These are phyloP conservation scores for Hippocampus guttulatus DNA, from an alignment of 2,113 vertebrate species.

Conservation along the genomic window DNA sequence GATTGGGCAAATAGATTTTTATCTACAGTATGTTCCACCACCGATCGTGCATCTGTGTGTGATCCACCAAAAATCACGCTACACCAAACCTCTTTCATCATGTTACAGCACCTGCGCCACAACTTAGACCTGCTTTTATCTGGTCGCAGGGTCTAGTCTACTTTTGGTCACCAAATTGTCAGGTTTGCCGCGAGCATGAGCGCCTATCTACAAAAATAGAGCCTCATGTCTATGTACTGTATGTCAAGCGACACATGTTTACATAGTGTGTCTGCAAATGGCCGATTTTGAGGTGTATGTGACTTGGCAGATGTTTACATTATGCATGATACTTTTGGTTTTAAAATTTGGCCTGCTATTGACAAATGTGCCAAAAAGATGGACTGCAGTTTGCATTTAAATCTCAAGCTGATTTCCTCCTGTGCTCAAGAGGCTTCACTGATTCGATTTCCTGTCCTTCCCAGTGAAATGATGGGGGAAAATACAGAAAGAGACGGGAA, in stretches of 20 bases:
- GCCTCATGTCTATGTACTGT: background rate
- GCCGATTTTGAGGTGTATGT: background rate
- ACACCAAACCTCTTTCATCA: too few relatives aligned
- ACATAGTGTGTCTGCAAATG: too few relatives aligned
- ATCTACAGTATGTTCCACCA: too few relatives aligned
- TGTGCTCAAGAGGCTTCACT: conserved; percentile 15
- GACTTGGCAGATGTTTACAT: background rate
- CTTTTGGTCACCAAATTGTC: too few relatives aligned
- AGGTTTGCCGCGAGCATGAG: too few relatives aligned
- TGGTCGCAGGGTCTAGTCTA: too few relatives aligned
- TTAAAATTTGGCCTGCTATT: conserved; percentile 8
- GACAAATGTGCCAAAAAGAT: conserved; percentile 13
- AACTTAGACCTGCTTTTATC: too few relatives aligned
- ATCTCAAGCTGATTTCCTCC: conserved; percentile 17
- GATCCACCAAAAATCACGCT: too few relatives aligned
- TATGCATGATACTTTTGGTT: background rate
- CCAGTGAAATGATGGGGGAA: conserved; percentile 7
- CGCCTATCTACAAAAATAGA: too few relatives aligned
- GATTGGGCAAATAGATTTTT: too few relatives aligned
- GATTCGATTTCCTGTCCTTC: conserved; percentile 7
- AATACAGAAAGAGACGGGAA: conserved; percentile 1
- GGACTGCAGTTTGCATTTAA: conserved; percentile 2
- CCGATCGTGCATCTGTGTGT: too few relatives aligned
- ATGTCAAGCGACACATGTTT: background rate
- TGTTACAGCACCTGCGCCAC: too few relatives aligned